These are phyloP conservation scores for Notospermus geniculatus DNA, from an alignment of 1,140 invertebrate genomes.

Conservation along the genomic window DNA sequence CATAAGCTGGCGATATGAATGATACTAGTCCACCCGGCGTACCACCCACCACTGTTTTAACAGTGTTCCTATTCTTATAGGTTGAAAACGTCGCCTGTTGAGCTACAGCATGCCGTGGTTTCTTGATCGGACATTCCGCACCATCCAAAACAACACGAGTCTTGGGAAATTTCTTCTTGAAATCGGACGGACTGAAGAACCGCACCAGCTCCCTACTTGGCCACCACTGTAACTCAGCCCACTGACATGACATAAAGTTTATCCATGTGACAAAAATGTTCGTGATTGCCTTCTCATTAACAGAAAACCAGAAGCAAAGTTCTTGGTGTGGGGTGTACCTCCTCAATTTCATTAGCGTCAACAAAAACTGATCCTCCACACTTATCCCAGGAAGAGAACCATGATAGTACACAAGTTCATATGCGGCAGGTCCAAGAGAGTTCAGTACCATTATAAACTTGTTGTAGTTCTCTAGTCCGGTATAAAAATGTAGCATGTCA, in stretches of 20 bases:
- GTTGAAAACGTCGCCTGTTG: too few species aligned
- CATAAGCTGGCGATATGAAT: slow-evolving; percentile 16
- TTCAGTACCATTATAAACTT: slow-evolving; percentile 22
- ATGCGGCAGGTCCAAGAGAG: slow-evolving; percentile 16
- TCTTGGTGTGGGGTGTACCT: slow-evolving; percentile 30
- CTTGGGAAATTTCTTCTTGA: slow-evolving; percentile 31
- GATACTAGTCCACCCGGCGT: slow-evolving; percentile 25
- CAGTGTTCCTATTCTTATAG: too few species aligned
- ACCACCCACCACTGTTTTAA: too few species aligned
- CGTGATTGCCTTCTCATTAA: slow-evolving; percentile 34
- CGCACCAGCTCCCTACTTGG: slow-evolving; percentile 30
- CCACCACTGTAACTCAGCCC: slow-evolving; percentile 34
- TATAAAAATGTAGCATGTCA: slow-evolving; percentile 25
- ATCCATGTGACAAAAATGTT: too few species aligned
- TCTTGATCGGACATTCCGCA: slow-evolving; percentile 27
- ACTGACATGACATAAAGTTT: slow-evolving; percentile 31
- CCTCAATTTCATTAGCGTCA: slow-evolving; percentile 40
- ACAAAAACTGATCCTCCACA: slow-evolving; percentile 31
- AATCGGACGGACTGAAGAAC: slow-evolving; percentile 31
- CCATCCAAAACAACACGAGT: slow-evolving; percentile 41
- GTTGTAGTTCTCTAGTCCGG: slow-evolving; percentile 20
- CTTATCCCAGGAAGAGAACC: slow-evolving; percentile 15
- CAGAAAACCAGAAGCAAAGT: too few species aligned
- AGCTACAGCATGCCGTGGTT: slow-evolving; percentile 23
- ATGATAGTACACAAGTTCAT: slow-evolving; percentile 49